Conservation (phyloP, 2,797 vertebrate genomes). For the Pseudocheirus occidentalis region DNA sequence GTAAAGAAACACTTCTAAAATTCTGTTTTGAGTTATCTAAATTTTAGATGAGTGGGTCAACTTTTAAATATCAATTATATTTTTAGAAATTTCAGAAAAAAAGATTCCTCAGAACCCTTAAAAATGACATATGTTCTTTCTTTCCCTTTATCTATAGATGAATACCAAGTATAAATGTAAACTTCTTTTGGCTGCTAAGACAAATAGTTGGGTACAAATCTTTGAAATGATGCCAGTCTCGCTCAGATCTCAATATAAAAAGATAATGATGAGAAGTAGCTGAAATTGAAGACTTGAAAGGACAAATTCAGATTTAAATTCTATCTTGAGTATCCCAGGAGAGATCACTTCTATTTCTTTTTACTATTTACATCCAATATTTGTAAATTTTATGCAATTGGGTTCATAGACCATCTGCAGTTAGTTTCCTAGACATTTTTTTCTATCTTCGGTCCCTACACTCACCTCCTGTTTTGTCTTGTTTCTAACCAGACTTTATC, state of each 20-base stretch:
- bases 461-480: not conserved
- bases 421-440: not conserved
- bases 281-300: slow-evolving; percentile 17
- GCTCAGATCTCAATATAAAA: slow-evolving; percentile 22
- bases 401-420: not conserved
- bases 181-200: slow-evolving; percentile 43
- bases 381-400: slow-evolving; percentile 30
- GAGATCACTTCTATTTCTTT: slow-evolving; percentile 14
- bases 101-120: slow-evolving; percentile 47
- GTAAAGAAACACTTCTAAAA: slow-evolving; percentile 66
- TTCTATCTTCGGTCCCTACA: not conserved
- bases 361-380: slow-evolving; percentile 5
- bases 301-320: not conserved
- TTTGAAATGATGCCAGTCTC: slow-evolving; percentile 12
- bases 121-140: slow-evolving; percentile 58
- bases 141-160: slow-evolving; percentile 55
- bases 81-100: slow-evolving; percentile 62
- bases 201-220: slow-evolving; percentile 48
- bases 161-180: slow-evolving; percentile 58
- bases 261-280: slow-evolving; percentile 8
- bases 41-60: slow-evolving; percentile 58
- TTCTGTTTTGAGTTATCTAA: slow-evolving; percentile 55
- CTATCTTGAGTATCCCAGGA: not conserved
- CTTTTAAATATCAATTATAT: slow-evolving; percentile 64
- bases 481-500: not conserved